These are phyloP conservation scores for Falco novaeseelandiae DNA, from an alignment of 2,797 vertebrate genomes.

Conservation along the genomic window DNA sequence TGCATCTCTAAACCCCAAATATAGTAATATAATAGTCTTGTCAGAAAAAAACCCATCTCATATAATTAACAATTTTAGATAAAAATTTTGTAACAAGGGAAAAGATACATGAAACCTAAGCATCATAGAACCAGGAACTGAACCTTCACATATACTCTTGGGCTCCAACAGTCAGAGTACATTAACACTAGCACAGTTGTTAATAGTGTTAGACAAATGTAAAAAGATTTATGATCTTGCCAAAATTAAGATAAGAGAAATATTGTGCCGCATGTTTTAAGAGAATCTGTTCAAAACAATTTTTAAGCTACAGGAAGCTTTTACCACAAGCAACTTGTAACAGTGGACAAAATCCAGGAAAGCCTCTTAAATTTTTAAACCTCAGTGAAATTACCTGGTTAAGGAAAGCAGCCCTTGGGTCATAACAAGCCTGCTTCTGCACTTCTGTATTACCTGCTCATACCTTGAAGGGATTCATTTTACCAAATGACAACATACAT, in stretches of 20 bases:
- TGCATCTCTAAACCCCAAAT: background rate
- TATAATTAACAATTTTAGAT: background rate
- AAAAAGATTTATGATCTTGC: background rate
- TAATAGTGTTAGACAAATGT: background rate
- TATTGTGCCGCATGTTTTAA: background rate
- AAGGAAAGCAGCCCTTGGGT: background rate
- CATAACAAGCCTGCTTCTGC: background rate
- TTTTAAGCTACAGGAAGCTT: background rate
- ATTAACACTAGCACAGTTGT: background rate
- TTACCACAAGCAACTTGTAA: background rate
- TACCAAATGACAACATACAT: background rate
- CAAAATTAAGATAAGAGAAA: background rate
- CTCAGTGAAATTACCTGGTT: background rate
- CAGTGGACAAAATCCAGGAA: background rate
- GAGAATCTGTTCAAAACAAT: background rate
- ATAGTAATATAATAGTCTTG: background rate
- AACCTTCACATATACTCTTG: background rate
- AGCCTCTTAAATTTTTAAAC: background rate
- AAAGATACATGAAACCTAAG: background rate
- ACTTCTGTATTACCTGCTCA: background rate
- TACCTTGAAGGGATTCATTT: background rate
- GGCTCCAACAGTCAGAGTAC: background rate
- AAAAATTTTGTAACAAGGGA: background rate
- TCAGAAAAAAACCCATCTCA: background rate
- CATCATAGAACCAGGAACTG: background rate